Evolutionary conservation across 2,113 vertebrate species (phyloP).

Genomic region (Sebastes schlegelii): DNA sequence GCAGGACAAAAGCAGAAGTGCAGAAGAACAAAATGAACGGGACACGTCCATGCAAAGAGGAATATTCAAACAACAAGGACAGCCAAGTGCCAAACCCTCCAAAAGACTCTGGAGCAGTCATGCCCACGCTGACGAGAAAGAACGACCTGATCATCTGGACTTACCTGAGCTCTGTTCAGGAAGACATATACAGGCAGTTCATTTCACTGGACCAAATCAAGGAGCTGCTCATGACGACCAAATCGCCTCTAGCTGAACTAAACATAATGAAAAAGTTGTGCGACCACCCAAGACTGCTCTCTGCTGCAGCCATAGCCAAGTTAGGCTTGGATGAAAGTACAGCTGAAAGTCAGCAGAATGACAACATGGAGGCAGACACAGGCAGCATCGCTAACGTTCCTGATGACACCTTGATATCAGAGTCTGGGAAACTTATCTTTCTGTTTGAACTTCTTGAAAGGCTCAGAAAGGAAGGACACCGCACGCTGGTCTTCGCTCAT

Average conservation of each 20-base stretch:
- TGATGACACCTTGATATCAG: conserved; percentile 87
- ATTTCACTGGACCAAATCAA: conserved; percentile 93
- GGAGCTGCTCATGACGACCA: conserved; percentile 88
- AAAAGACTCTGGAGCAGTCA: conserved; percentile 60
- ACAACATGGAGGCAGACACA: conserved; percentile 12
- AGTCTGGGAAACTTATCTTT: conserved; percentile 94
- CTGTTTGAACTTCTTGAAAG: conserved; percentile 88
- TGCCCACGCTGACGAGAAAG: conserved; percentile 92
- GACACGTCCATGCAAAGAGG: background rate
- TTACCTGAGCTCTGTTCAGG: conserved; percentile 89
- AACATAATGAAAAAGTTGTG: conserved; percentile 94
- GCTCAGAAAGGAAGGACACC: conserved; percentile 88
- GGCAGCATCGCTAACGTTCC: conserved; percentile 82
- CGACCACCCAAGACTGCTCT: conserved; percentile 94
- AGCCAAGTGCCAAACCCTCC: background rate
- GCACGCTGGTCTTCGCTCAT: conserved; percentile 93
- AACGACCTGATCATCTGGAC: conserved; percentile 98
- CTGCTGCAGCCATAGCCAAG: conserved; percentile 85
- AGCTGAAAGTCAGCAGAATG: background rate
- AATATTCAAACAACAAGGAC: conserved; percentile 33
- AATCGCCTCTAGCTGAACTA: conserved; percentile 91
- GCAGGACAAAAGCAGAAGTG: conserved; percentile 93
- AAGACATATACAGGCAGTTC: conserved; percentile 95
- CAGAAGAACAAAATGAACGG: conserved; percentile 74
- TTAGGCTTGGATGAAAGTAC: conserved; percentile 85